These are phyloP conservation scores for Corythoichthys intestinalis DNA, from an alignment of 2,113 vertebrate genomes.

Conservation along the genomic window DNA sequence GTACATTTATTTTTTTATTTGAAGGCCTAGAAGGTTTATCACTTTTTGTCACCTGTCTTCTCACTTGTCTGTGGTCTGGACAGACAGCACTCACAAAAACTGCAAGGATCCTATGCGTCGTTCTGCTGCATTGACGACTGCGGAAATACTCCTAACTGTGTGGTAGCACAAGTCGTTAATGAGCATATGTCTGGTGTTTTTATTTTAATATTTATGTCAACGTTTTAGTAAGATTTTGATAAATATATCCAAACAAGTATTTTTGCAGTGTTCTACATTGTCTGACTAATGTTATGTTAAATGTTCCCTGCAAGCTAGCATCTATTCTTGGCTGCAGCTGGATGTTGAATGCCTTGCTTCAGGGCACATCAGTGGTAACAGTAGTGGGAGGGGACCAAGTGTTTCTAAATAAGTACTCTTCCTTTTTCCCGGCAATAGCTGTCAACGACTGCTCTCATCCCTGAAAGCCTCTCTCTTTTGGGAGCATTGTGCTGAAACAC, in stretches of 20 bases:
- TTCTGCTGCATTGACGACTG: not conserved
- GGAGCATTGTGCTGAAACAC: conserved; percentile 47
- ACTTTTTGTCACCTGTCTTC: not conserved
- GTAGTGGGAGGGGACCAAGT: conserved; percentile 13
- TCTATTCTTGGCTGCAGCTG: conserved; percentile 22
- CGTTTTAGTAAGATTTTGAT: not conserved
- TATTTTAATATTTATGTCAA: not conserved
- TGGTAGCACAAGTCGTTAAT: not conserved
- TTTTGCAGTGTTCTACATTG: not conserved
- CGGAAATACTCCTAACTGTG: not conserved
- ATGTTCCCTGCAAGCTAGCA: conserved; percentile 8
- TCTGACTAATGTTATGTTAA: not conserved
- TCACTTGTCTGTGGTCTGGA: not conserved
- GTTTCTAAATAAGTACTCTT: conserved; percentile 16
- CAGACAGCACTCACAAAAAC: not conserved
- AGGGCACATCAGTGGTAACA: conserved; percentile 18
- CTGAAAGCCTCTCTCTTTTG: not conserved
- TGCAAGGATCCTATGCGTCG: not conserved
- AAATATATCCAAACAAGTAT: not conserved
- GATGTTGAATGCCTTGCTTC: conserved; percentile 17
- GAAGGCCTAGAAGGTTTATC: not conserved
- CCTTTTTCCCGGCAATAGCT: conserved; percentile 4
- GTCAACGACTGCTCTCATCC: conserved; percentile 13
- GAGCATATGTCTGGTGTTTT: not conserved
- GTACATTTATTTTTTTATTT: not conserved